Base-by-base conservation (phyloP, 1,140 invertebrate species). In the Steinernema feltiae region DNA sequence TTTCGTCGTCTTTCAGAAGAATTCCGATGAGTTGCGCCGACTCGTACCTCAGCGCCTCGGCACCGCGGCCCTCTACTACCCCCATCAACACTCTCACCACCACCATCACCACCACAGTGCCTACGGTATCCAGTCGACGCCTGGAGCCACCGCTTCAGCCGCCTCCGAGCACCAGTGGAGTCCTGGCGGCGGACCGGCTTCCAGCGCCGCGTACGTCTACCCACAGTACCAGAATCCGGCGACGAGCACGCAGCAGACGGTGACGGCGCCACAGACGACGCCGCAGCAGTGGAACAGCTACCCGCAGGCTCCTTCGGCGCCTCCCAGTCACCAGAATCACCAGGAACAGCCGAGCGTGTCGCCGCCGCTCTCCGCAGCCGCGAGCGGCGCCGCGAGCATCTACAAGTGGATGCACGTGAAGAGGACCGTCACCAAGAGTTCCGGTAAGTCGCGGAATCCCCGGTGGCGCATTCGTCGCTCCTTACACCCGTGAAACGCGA, bases 351-450 rank as follows among this genome's bases (percentile, higher is more conserved):
- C 69, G 35, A 63, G 53, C 30, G 30, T 70, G 1, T 29, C 30
- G 1, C 41, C 69, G 21, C 74, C 46, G 0, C 63, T 71, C 30
- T 21, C 74, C 18, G 21, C 21, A 2, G 31, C 27, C 1, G 63
- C 70, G 2, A 30, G 35, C 12, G 41, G 30, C 27, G 71, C 75
- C 31, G 48, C 69, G 3, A 76, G 72, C 32, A 77, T 31, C 27
- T 79, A 69, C 63, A 79, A 79, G 46, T 79, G 78, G 78, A 78
- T 79, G 78, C 76, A 78, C 30, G 77, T 73, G 1, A 76, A 78
- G 70, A 70, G 78, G 48, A 48, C 78, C 53, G 24, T 32, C 72
- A 74, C 27, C 73, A 71, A 72, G 72, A 73, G 0, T 63, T 35
- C 21, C 32, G 74, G 69, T 74, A 29, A 41, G 35, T 21, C 73